A percentile compares a stretch with the other conserved stretches of the same genome.
These are phyloP conservation scores for Diadema setosum DNA, from an alignment of 35 echinoderm and acorn worm species.

Conservation along the genomic window DNA sequence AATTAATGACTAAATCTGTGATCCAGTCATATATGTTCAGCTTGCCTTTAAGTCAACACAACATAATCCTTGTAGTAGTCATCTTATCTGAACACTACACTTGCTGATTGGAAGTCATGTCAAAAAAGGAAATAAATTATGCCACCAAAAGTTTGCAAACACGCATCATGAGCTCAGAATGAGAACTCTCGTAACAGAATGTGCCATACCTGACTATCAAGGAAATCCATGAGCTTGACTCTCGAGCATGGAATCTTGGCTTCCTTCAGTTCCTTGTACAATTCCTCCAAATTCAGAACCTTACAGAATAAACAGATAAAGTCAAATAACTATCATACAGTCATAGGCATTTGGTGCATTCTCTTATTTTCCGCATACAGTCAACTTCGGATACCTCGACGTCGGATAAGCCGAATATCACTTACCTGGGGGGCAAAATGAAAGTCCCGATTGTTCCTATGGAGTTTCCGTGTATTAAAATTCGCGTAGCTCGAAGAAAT, in stretches of 20 bases:
- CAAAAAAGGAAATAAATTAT: neutral
- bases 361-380: too few species aligned
- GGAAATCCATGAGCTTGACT: neutral
- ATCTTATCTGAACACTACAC: neutral
- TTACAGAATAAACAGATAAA: neutral
- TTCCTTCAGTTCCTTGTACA: neutral
- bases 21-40: neutral
- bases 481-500: too few species aligned
- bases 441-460: too few species aligned
- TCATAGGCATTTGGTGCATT: too few species aligned
- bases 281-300: neutral
- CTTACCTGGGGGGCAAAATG: too few species aligned
- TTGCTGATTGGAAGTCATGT: neutral
- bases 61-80: neutral
- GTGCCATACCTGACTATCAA: neutral
- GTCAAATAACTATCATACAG: neutral
- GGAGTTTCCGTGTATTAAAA: too few species aligned
- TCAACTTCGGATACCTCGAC: too few species aligned
- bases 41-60: neutral
- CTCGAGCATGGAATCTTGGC: neutral
- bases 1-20: too few species aligned
- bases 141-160: neutral
- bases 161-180: too few species aligned
- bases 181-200: neutral
- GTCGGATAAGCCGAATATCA: too few species aligned